A percentile compares a stretch with the other conserved stretches of the same genome.
Conservation (phyloP, 2,888 invertebrate genomes). For the Crematogaster levior region DNA sequence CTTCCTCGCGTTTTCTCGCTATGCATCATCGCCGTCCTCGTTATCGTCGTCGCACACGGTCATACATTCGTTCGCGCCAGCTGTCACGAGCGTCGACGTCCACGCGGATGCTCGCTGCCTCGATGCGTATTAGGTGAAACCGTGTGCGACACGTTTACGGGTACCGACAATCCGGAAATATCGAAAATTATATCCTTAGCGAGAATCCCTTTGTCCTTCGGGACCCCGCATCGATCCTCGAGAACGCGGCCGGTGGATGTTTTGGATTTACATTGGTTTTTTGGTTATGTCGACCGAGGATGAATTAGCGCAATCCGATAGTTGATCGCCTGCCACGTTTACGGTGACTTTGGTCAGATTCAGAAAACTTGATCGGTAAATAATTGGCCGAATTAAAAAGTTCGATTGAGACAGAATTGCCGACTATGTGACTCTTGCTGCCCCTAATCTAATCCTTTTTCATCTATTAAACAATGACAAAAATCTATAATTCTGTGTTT, state of each 20-base stretch:
- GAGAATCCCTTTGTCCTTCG: not conserved
- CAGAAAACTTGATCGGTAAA: not conserved
- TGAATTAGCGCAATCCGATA: conserved; percentile 68
- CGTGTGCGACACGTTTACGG: not conserved
- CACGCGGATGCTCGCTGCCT: not conserved
- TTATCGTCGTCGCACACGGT: not conserved
- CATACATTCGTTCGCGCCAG: not conserved
- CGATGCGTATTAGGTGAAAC: not conserved
- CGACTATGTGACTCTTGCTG: not conserved
- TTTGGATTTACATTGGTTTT: conserved; percentile 70
- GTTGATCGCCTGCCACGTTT: not conserved
- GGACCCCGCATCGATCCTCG: too few relatives aligned
- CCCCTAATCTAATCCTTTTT: not conserved
- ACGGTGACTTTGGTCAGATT: not conserved
- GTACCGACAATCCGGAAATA: not conserved
- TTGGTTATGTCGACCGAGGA: conserved; percentile 72
- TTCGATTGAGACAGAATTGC: not conserved
- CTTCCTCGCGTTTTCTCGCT: too few relatives aligned
- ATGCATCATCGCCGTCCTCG: not conserved
- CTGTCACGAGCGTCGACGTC: conserved; percentile 22
- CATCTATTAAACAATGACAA: not conserved
- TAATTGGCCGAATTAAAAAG: not conserved
- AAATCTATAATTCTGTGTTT: not conserved
- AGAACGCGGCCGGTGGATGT: conserved; percentile 14
- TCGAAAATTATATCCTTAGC: not conserved